These are phyloP conservation scores for Hermatobates lingyangjiaoensis DNA, from an alignment of 1,140 invertebrate genomes.

Conservation along the genomic window DNA sequence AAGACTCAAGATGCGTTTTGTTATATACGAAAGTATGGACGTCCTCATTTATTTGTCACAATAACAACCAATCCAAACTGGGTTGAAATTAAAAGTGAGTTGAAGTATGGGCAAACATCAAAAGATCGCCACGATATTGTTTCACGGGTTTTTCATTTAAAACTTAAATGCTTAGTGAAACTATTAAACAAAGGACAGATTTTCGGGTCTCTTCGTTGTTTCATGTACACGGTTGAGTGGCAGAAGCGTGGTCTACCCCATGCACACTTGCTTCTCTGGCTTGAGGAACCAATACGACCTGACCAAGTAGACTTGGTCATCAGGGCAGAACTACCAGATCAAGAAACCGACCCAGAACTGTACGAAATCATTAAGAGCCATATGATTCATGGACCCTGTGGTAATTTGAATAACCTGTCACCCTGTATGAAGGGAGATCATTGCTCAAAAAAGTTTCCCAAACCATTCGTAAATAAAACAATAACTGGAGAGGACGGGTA, in stretches of 20 bases:
- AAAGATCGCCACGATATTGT: background rate
- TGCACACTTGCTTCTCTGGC: conserved; percentile 26
- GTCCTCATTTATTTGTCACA: conserved; percentile 18
- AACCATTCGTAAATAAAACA: conserved; percentile 21
- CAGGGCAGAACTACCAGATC: conserved; percentile 33
- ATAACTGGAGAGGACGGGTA: conserved; percentile 22
- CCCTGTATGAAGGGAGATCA: conserved; percentile 29
- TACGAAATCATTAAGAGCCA: conserved; percentile 26
- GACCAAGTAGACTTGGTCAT: conserved; percentile 31
- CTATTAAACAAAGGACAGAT: conserved; percentile 12
- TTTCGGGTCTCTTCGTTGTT: conserved; percentile 21
- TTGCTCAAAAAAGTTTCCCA: conserved; percentile 26
- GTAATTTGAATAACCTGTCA: conserved; percentile 24
- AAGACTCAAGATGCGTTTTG: conserved; percentile 6
- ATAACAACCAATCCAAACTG: conserved; percentile 29
- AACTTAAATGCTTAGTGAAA: conserved; percentile 7
- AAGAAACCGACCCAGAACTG: conserved; percentile 22
- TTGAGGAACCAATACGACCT: conserved; percentile 30
- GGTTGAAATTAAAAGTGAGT: conserved; percentile 19
- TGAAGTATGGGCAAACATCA: conserved; percentile 11
- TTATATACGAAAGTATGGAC: conserved; percentile 7
- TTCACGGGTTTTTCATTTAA: conserved; percentile 6
- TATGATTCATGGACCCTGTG: conserved; percentile 35
- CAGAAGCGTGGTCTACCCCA: conserved; percentile 29
- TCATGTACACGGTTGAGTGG: conserved; percentile 26